These are phyloP conservation scores for Brevimyrus niger DNA, from an alignment of 2,113 vertebrate genomes.

Conservation along the genomic window DNA sequence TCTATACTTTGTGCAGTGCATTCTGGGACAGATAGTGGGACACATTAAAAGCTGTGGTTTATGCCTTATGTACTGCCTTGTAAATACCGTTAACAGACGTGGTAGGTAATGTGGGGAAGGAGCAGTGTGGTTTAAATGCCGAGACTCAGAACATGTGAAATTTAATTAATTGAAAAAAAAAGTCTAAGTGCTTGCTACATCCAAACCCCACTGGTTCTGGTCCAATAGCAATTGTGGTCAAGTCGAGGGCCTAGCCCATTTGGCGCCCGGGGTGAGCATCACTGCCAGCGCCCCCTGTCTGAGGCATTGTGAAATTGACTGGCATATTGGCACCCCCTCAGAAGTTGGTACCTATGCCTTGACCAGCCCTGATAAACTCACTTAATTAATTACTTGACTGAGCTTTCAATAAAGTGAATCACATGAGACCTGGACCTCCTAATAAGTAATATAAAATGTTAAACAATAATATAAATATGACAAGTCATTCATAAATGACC, in stretches of 20 bases:
- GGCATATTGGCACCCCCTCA: neutral
- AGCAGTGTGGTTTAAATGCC: neutral
- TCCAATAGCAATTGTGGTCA: neutral
- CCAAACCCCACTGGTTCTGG: neutral
- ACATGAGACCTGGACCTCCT: neutral
- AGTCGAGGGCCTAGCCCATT: neutral
- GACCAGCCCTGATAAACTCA: neutral
- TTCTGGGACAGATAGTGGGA: slow-evolving; percentile 48
- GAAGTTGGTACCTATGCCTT: neutral
- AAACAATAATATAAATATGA: neutral
- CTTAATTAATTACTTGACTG: neutral
- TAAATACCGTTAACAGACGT: neutral
- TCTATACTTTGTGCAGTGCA: slow-evolving; percentile 49
- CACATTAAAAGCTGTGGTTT: neutral
- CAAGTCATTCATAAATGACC: neutral
- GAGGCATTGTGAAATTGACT: neutral
- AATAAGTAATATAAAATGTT: neutral
- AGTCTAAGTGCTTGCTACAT: neutral
- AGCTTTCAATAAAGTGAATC: neutral
- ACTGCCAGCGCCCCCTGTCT: neutral
- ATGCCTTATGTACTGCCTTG: neutral
- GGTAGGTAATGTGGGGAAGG: neutral
- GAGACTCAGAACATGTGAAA: neutral
- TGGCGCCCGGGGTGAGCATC: neutral
- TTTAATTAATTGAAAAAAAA: neutral